Conservation (phyloP, 2,113 vertebrate genomes). For the Actenoides lindsayi region DNA sequence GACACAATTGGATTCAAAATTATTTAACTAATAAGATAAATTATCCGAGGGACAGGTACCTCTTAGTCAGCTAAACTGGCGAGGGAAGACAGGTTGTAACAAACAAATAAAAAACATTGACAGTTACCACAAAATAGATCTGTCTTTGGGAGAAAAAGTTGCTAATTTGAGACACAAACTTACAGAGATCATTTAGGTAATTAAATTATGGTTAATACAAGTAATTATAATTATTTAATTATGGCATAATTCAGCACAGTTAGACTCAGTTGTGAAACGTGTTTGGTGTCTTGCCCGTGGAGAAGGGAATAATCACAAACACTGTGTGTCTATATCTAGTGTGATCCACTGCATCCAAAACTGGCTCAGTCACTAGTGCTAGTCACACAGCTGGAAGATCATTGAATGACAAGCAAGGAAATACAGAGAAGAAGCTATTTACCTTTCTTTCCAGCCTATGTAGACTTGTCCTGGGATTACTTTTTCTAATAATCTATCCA, state of each 20-base stretch:
- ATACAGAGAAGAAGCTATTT: accelerated
- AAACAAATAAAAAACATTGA: not conserved
- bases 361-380: not conserved
- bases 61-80: not conserved
- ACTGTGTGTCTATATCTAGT: not conserved
- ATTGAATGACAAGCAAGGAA: not conserved
- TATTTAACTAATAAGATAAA: not conserved
- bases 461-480: not conserved
- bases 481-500: not conserved
- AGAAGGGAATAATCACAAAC: not conserved
- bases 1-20: not conserved
- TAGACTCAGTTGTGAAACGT: slow-evolving; percentile 19
- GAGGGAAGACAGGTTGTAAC: not conserved
- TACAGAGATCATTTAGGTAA: slow-evolving; percentile 55
- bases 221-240: slow-evolving; percentile 70
- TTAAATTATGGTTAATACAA: slow-evolving; percentile 71
- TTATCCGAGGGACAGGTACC: not conserved
- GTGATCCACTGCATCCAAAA: not conserved
- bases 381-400: not conserved
- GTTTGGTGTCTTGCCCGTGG: not conserved
- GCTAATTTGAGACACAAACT: slow-evolving; percentile 44
- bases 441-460: not conserved
- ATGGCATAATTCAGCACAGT: slow-evolving; percentile 47
- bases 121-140: not conserved
- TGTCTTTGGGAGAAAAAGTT: slow-evolving; percentile 35